Base-by-base conservation (phyloP, 2,113 vertebrate species). In the Octodon degus region DNA sequence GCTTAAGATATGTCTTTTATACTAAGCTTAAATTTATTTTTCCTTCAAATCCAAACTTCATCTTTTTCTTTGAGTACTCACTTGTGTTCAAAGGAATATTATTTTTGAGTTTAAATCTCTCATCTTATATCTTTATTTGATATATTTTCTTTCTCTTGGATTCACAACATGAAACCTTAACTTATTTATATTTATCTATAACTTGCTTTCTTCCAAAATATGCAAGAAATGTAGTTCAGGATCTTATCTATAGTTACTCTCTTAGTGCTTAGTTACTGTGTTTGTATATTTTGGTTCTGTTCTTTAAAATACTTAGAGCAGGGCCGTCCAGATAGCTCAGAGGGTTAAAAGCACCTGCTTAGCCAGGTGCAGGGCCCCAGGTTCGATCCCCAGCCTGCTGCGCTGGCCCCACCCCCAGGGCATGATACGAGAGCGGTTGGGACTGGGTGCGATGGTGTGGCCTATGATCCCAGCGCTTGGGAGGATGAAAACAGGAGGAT, bases 201-300 rank as follows among this genome's bases (percentile, higher is more conserved):
- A 2, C 34, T 93, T 63, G 88, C 30, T 91, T 96, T 58, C 25
- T 27, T 65, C 62, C 1, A 30, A 2, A 32, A 58, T 80, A 74
- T 1, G 30, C 20, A 87, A 87, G 24, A 37, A n/a, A 53, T 53
- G 32, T n/a, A 8, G 27, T 27, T 72, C 87, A 84, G 9, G 34
- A 62, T n/a, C 53, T 83, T 60, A 79, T 50, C 7, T 55, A 58
- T 11, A 22, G n/a, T 65, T 79, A 68, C 22, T 50, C 17, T 77
- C 37, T n/a, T 27, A 14, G 19, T 83, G 53, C 70, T 94, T 63
- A 25, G 27, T 27, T 80, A 65, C 11, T 40, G 13, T 47, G 50
- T 58, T 60, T 93, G 34, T 77, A 50, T 9, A 91, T 76, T 92
- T 90, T 76, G 40, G 12, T 70, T 95, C 55, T 93, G 24, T 80